Evolutionary conservation across 2,888 invertebrate species (phyloP).

Genomic region (Deilephila porcellus): DNA sequence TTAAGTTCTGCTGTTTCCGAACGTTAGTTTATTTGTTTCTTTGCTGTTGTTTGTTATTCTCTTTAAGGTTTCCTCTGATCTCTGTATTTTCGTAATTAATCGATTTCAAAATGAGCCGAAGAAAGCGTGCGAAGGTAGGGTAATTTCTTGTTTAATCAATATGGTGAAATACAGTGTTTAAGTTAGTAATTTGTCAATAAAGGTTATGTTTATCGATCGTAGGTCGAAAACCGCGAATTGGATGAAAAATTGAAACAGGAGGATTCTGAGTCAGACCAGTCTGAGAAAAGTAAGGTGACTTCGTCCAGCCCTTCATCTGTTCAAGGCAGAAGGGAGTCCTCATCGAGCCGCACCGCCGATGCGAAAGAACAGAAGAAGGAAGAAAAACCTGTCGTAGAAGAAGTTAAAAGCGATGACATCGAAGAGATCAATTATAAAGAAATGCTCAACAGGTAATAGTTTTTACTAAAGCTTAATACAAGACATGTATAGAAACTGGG

Average conservation of each 20-base stretch:
- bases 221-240: constrained; percentile 84
- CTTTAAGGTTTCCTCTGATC: constrained; percentile 26
- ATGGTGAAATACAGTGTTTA: constrained; percentile 36
- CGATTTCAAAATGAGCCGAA: constrained; percentile 81
- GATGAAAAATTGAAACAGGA: constrained; percentile 88
- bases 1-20: background rate
- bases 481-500: background rate
- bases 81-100: constrained; percentile 27
- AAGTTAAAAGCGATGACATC: constrained; percentile 86
- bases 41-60: constrained; percentile 28
- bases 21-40: constrained; percentile 29
- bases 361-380: constrained; percentile 78
- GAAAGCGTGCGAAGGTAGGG: constrained; percentile 83
- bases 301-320: constrained; percentile 84
- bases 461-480: background rate
- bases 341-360: constrained; percentile 78
- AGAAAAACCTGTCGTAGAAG: constrained; percentile 73
- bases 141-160: background rate
- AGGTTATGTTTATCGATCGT: constrained; percentile 86
- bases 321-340: constrained; percentile 78
- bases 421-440: constrained; percentile 85
- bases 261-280: constrained; percentile 86
- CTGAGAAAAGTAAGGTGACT: constrained; percentile 86
- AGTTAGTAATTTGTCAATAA: constrained; percentile 40
- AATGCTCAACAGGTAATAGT: constrained; percentile 72